Evolutionary conservation across 2,797 vertebrate genomes (phyloP).

Genomic region (Rhinella marina): DNA sequence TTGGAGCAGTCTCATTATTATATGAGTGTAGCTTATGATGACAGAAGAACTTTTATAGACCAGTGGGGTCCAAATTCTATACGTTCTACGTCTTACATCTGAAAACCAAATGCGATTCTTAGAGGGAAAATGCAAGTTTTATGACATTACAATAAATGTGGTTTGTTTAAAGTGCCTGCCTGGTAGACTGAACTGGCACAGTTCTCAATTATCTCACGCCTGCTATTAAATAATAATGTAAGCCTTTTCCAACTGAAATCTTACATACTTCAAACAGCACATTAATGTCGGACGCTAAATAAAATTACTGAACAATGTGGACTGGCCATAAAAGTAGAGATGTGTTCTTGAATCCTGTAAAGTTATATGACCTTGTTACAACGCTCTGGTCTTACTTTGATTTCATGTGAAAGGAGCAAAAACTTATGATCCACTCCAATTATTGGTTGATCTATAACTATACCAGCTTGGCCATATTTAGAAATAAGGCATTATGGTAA

Average conservation of each 20-base stretch:
- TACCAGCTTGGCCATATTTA: not conserved
- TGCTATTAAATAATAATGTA: slow-evolving; percentile 56
- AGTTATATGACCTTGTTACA: slow-evolving; percentile 49
- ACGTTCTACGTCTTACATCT: slow-evolving; percentile 57
- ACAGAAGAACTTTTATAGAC: slow-evolving; percentile 68
- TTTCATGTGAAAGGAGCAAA: not conserved
- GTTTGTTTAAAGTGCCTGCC: slow-evolving; percentile 55
- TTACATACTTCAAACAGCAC: slow-evolving; percentile 52
- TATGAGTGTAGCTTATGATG: slow-evolving; percentile 54
- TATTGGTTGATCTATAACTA: not conserved
- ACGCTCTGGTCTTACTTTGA: slow-evolving; percentile 27
- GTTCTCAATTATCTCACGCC: slow-evolving; percentile 53
- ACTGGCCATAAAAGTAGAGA: slow-evolving; percentile 35
- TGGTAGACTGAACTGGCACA: slow-evolving; percentile 35
- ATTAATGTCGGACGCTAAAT: slow-evolving; percentile 42
- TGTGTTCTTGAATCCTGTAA: slow-evolving; percentile 47
- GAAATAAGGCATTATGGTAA: not conserved
- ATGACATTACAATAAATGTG: slow-evolving; percentile 58
- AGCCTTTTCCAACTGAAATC: slow-evolving; percentile 40
- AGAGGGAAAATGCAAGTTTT: slow-evolving; percentile 34
- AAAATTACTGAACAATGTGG: slow-evolving; percentile 51
- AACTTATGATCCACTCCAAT: not conserved
- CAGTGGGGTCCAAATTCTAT: slow-evolving; percentile 54
- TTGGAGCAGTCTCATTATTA: slow-evolving; percentile 53
- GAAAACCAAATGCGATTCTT: slow-evolving; percentile 59